Conservation (phyloP, 2,888 invertebrate genomes). For the Drosophila atripex region DNA sequence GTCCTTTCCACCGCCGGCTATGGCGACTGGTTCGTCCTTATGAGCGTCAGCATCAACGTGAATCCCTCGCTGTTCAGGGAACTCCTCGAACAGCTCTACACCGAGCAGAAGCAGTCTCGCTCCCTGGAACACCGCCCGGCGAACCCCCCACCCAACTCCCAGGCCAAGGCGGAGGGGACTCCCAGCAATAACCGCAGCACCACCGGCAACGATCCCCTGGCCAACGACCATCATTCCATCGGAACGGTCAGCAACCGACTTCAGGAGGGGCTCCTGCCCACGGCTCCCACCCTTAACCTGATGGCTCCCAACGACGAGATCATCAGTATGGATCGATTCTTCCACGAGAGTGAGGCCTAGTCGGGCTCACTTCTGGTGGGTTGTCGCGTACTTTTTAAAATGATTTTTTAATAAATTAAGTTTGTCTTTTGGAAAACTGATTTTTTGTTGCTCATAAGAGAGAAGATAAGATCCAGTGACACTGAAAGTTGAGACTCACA, state of each 20-base stretch:
- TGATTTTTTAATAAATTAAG: neutral
- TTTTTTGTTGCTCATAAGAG: neutral
- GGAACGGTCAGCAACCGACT: neutral
- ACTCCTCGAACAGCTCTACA: constrained; percentile 85
- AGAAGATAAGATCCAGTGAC: no score
- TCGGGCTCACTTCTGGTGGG: neutral
- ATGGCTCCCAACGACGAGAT: constrained; percentile 42
- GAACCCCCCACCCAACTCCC: neutral
- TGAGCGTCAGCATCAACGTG: constrained; percentile 90
- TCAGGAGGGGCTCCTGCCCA: neutral
- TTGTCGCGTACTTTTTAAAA: no score
- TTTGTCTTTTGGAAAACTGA: neutral
- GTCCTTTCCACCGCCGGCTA: constrained; percentile 82
- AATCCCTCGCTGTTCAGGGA: constrained; percentile 88
- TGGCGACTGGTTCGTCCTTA: constrained; percentile 91
- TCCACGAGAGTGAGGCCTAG: constrained; percentile 58
- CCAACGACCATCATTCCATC: constrained; percentile 8
- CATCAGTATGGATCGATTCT: constrained; percentile 39
- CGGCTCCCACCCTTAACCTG: constrained; percentile 13
- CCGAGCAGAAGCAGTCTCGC: constrained; percentile 1
- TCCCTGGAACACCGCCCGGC: neutral
- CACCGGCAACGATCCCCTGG: constrained; percentile 1
- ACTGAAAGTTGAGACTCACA: no score
- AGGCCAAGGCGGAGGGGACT: neutral
- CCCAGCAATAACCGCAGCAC: constrained; percentile 1